These are phyloP conservation scores for Drosophila mauritiana DNA, from an alignment of 1,140 invertebrate species.

Conservation along the genomic window DNA sequence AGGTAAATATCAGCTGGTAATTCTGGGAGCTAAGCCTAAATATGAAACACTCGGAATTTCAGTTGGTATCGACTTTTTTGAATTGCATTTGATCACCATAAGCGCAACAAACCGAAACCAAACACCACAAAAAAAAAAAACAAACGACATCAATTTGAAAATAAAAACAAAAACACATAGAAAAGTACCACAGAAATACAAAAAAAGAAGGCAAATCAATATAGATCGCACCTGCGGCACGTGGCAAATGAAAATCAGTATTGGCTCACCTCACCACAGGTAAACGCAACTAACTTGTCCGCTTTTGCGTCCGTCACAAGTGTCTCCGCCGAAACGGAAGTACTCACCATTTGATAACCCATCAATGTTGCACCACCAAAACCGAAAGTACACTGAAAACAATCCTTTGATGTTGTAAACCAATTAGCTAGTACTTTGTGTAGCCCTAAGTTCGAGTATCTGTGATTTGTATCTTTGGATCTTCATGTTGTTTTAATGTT, in stretches of 20 bases:
- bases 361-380: slow-evolving; percentile 13
- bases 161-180: slow-evolving; percentile 6
- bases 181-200: not conserved
- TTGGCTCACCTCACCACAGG: slow-evolving; percentile 56
- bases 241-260: slow-evolving; percentile 47
- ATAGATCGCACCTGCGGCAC: slow-evolving; percentile 61
- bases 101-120: slow-evolving; percentile 23
- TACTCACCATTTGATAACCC: not conserved
- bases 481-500: slow-evolving; percentile 13
- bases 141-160: slow-evolving; percentile 14
- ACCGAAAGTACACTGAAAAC: not conserved
- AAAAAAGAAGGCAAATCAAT: not conserved
- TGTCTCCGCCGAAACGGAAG: not conserved
- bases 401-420: slow-evolving; percentile 35
- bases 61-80: slow-evolving; percentile 89
- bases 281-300: slow-evolving; percentile 38
- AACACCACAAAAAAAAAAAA: slow-evolving; percentile 14
- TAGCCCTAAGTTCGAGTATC: not conserved
- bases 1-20: slow-evolving; percentile 98
- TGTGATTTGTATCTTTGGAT: slow-evolving; percentile 30
- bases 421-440: slow-evolving; percentile 26
- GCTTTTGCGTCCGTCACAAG: slow-evolving; percentile 17
- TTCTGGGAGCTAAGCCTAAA: slow-evolving; percentile 89
- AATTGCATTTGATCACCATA: slow-evolving; percentile 80
- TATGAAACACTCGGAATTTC: slow-evolving; percentile 89